Conservation (phyloP, 2,888 invertebrate genomes). For the Tuberolachnus salignus region DNA sequence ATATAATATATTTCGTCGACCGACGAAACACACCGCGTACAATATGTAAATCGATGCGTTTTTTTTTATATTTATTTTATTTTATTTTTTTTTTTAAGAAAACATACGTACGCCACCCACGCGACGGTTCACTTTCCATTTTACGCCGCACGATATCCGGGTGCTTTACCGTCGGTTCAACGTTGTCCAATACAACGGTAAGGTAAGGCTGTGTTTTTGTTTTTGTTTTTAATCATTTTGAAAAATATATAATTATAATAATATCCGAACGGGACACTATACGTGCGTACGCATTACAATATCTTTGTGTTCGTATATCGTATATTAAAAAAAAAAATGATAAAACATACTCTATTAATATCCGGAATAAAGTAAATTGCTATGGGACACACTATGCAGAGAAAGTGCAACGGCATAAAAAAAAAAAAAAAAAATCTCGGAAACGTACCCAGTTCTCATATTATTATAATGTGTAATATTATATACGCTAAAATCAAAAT, state of each 20-base stretch:
- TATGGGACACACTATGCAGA: background rate
- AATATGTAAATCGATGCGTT: conserved; percentile 33
- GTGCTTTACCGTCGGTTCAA: conserved; percentile 40
- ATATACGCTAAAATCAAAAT: conserved; percentile 29
- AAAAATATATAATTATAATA: background rate
- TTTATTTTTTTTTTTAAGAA: conserved; percentile 27
- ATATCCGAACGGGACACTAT: background rate
- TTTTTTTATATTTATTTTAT: too few relatives aligned
- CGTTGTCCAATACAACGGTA: background rate
- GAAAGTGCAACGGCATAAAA: conserved; percentile 39
- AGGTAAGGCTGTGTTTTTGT: background rate
- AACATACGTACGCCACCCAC: conserved; percentile 40
- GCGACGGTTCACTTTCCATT: conserved; percentile 47
- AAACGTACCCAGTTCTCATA: conserved; percentile 15
- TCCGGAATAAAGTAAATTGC: background rate
- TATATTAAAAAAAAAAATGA: too few relatives aligned
- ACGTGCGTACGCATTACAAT: background rate
- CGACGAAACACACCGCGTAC: background rate
- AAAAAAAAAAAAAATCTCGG: too few relatives aligned
- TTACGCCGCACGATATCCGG: conserved; percentile 37
- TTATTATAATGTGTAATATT: conserved; percentile 21
- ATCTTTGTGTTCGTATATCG: too few relatives aligned
- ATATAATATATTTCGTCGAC: conserved; percentile 6
- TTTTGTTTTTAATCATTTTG: background rate
- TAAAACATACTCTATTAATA: too few relatives aligned